Conservation (phyloP, 2,888 invertebrate species). For the Penaeus monodon region DNA sequence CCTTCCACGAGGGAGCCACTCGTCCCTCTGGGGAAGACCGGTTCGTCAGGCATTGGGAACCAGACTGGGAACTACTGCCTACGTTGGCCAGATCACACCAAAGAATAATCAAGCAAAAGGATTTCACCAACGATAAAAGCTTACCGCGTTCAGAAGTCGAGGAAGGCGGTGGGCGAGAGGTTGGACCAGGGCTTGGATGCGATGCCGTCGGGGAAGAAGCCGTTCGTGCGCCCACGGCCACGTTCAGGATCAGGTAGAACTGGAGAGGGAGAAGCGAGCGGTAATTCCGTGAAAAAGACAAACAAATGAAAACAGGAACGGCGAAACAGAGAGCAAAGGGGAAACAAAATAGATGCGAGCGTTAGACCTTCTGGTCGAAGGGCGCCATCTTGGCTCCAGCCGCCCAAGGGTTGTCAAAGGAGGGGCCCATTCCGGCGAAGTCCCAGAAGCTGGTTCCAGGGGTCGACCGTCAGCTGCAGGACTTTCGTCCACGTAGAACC, state of each 20-base stretch:
- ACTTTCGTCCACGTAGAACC: constrained; percentile 72
- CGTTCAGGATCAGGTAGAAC: constrained; percentile 82
- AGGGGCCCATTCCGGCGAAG: constrained; percentile 73
- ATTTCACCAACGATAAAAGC: background rate
- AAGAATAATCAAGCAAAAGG: no score
- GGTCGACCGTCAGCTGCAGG: constrained; percentile 73
- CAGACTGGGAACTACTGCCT: no score
- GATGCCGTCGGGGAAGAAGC: constrained; percentile 79
- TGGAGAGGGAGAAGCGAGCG: constrained; percentile 68
- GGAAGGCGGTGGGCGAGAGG: constrained; percentile 72
- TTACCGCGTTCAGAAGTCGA: constrained; percentile 76
- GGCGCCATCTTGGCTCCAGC: constrained; percentile 77
- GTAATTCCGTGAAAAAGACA: constrained; percentile 21
- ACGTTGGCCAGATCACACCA: no score
- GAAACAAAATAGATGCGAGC: constrained; percentile 61
- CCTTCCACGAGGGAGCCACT: constrained; percentile 66
- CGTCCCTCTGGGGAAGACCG: background rate
- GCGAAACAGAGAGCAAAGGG: background rate
- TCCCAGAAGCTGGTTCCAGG: constrained; percentile 79
- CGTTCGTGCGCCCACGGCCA: constrained; percentile 81
- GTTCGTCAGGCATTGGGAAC: no score
- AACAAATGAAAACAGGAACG: no score
- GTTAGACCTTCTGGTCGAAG: constrained; percentile 77
- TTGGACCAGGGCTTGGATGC: constrained; percentile 80
- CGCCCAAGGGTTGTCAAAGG: constrained; percentile 69